Evolutionary conservation across 2,797 vertebrate genomes (phyloP).

Genomic region (Pantherophis alleghaniensis): DNA sequence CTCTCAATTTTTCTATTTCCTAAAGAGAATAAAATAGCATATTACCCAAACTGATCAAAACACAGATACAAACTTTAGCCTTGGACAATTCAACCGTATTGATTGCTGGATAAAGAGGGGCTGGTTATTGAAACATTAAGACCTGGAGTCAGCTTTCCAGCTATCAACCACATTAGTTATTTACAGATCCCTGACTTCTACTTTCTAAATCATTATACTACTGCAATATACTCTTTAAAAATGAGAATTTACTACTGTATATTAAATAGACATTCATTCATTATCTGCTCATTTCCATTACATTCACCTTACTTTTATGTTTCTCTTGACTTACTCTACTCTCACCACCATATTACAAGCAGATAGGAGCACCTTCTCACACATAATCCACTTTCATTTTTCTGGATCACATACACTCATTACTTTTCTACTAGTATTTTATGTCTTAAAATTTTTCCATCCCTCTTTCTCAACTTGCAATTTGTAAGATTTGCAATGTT

Average conservation of each 20-base stretch:
- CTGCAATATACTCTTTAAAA: background rate
- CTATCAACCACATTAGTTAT: background rate
- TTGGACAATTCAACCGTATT: background rate
- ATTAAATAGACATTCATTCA: background rate
- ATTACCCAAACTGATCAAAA: background rate
- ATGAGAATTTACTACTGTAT: background rate
- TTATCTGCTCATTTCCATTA: background rate
- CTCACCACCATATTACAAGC: background rate
- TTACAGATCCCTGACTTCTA: background rate
- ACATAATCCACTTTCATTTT: background rate
- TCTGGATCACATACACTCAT: background rate
- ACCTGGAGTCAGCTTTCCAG: background rate
- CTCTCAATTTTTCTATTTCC: slow-evolving; percentile 97
- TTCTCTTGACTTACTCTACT: background rate
- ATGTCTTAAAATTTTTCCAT: background rate
- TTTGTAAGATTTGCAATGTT: background rate
- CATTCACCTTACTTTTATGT: background rate
- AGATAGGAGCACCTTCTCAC: background rate
- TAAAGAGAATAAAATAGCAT: slow-evolving; percentile 63
- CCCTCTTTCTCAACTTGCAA: background rate
- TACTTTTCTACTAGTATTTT: background rate
- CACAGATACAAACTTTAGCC: background rate
- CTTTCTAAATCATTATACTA: background rate
- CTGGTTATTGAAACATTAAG: background rate
- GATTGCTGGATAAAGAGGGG: background rate